Base-by-base conservation (phyloP, 1,140 invertebrate species). In the Panagrolaimus sp. region DNA sequence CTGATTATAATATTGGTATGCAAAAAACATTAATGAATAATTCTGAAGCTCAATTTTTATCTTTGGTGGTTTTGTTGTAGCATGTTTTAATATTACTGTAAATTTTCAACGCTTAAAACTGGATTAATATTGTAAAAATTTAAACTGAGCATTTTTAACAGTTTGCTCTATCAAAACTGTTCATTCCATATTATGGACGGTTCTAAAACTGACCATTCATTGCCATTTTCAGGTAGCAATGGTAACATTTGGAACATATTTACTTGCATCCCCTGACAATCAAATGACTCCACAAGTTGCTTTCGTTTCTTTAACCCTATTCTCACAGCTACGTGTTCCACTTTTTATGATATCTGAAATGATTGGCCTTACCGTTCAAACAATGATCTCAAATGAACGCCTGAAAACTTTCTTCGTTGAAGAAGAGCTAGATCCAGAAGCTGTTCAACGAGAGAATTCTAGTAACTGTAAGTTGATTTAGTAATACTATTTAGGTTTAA, bases 301-400 rank as follows among this genome's bases (percentile, higher is more conserved):
- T 74, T 98, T 98, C 87, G 94, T 98, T 70, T 92, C 94, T 74
- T 87, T 98, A 74, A 91, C 93, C 82, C 88, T 98, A 78, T 98
- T 99, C 87, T 97, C 97, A 86, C 92, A 97, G 77, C 88, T 98
- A 75, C 88, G 93, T 80, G 94, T 96, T 84, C 93, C 95, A 76
- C 86, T 89, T 66, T 67, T 75, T 42, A 85, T 88, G 72, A 77
- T 89, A 53, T 87, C 88, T 3, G 84, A 86, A 76, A 77, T 88
- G 31, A 85, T 88, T 68, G 82, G 84, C 1, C 84, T 81, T 66
- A 65, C 87, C 11, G 81, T 88, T 23, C 83, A 86, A 66, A 70
- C 65, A 23, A 42, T 62, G 23, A 71, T 81, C 13, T 74, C 71
- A 61, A 82, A 83, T 69, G 74, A 74, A 13, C 73, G 80, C 11